Conservation (phyloP, 2,888 invertebrate genomes). For the Agrochola macilenta region DNA sequence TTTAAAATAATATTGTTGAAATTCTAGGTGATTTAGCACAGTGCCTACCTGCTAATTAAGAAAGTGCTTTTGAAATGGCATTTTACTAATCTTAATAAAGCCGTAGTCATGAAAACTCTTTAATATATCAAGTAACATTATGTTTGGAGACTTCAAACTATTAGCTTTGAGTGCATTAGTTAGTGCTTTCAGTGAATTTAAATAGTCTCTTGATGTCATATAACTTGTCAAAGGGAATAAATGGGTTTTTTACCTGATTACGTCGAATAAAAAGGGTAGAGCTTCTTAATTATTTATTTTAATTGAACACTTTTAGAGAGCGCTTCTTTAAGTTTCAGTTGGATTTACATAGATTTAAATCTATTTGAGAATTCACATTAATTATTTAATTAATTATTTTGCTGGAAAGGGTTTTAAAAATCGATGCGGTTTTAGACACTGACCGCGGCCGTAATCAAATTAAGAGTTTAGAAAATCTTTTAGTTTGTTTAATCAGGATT, state of each 20-base stretch:
- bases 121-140: slow-evolving; percentile 16
- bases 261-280: slow-evolving; percentile 29
- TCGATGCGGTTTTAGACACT: background rate
- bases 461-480: background rate
- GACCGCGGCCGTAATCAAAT: background rate
- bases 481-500: background rate
- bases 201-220: slow-evolving; percentile 35
- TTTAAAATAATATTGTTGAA: slow-evolving; percentile 4
- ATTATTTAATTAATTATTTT: background rate
- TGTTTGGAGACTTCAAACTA: slow-evolving; percentile 31
- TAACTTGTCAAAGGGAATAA: slow-evolving; percentile 55
- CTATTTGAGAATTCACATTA: background rate
- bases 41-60: slow-evolving; percentile 9
- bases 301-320: slow-evolving; percentile 33
- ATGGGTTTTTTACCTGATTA: slow-evolving; percentile 52
- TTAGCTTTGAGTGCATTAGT: slow-evolving; percentile 43
- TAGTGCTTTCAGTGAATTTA: slow-evolving; percentile 35
- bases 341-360: slow-evolving; percentile 4
- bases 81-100: slow-evolving; percentile 1
- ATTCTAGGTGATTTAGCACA: background rate
- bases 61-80: slow-evolving; percentile 22
- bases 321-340: slow-evolving; percentile 4
- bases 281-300: slow-evolving; percentile 33
- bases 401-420: slow-evolving; percentile 10
- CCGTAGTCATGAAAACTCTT: slow-evolving; percentile 20